Conservation (phyloP, 2,113 vertebrate genomes). For the Eretmodus cyanostictus region DNA sequence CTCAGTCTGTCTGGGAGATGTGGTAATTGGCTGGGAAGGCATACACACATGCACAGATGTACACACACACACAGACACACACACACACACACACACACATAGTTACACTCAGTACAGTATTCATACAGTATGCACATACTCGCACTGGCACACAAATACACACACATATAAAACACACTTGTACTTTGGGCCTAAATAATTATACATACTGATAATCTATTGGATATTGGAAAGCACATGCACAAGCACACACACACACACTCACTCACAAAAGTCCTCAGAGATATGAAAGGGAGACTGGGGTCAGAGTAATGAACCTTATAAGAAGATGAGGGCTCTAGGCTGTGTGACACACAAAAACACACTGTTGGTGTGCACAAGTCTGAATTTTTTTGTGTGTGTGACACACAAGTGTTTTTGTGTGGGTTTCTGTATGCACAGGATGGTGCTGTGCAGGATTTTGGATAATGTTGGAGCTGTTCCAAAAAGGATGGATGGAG, state of each 20-base stretch:
- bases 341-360: not conserved
- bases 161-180: not conserved
- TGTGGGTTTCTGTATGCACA: slow-evolving; percentile 46
- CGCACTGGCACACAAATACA: not conserved
- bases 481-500: slow-evolving; percentile 38
- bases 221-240: slow-evolving; percentile 25
- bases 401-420: slow-evolving; percentile 1
- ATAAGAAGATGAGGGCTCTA: slow-evolving; percentile 44
- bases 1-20: slow-evolving; percentile 73
- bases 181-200: slow-evolving; percentile 32
- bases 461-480: slow-evolving; percentile 48
- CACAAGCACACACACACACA: not conserved
- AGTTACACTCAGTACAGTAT: slow-evolving; percentile 15
- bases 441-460: slow-evolving; percentile 36
- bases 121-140: slow-evolving; percentile 5
- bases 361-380: not conserved
- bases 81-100: slow-evolving; percentile 2
- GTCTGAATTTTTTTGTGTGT: not conserved
- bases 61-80: not conserved
- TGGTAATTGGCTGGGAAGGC: slow-evolving; percentile 82
- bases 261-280: slow-evolving; percentile 27
- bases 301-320: slow-evolving; percentile 65
- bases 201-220: slow-evolving; percentile 20
- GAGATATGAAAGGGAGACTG: slow-evolving; percentile 55
- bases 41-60: slow-evolving; percentile 34